Evolutionary conservation across 2,888 invertebrate genomes (phyloP).

Genomic region (Synanthedon myopaeformis): DNA sequence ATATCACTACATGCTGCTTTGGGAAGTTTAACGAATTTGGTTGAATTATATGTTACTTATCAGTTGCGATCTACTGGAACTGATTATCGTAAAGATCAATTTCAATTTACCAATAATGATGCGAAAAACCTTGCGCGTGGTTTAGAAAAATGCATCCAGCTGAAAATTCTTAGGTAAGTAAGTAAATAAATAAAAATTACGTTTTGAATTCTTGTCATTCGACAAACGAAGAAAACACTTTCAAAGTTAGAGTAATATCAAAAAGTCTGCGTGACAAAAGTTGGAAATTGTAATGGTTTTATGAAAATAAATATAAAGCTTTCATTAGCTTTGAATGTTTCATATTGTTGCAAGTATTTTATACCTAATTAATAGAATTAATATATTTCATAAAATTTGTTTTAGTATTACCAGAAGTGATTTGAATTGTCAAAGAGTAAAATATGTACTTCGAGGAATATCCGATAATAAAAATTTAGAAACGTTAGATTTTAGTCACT

Average conservation of each 20-base stretch:
- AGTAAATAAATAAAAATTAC: no score
- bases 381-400: slow-evolving; percentile 3
- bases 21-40: slow-evolving; percentile 50
- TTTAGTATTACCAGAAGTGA: slow-evolving; percentile 57
- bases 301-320: no score
- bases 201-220: no score
- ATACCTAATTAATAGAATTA: background rate
- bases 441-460: slow-evolving; percentile 53
- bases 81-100: slow-evolving; percentile 55
- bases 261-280: no score
- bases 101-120: slow-evolving; percentile 62
- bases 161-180: slow-evolving; percentile 43
- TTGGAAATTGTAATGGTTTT: no score
- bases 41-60: slow-evolving; percentile 54
- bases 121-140: slow-evolving; percentile 54
- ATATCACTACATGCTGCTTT: slow-evolving; percentile 61
- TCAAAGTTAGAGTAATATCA: no score
- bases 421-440: slow-evolving; percentile 55
- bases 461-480: slow-evolving; percentile 49
- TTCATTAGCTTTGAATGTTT: no score
- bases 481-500: slow-evolving; percentile 74
- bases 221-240: no score
- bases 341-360: no score
- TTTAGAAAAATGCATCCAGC: slow-evolving; percentile 44
- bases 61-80: slow-evolving; percentile 44